Evolutionary conservation across 2,113 vertebrate species (phyloP), one percentile per base, ranked within the genome.

Genomic region (Nibea albiflora): DNA sequence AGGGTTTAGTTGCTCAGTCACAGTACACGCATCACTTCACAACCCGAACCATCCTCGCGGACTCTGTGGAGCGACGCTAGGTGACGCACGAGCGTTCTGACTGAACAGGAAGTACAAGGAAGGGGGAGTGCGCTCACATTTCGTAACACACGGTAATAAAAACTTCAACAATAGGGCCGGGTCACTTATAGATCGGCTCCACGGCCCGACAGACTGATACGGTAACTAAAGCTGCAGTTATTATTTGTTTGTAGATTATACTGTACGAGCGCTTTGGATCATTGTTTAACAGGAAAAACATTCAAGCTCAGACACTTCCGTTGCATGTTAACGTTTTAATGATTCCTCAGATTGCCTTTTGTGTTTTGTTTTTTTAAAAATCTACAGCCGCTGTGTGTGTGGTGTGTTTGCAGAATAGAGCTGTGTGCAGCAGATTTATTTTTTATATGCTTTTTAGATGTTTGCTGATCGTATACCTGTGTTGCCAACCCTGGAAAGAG

Each of bases 251-350:
- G 24, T 67, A 46, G 22, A 24, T 50, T 15, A 26, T 53, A 39
- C 62, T 39, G 61, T 79, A 46, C 9, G 14, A 60, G 75, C 56
- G 17, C 63, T 83, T 72, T 66, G 11, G 39, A 39, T 62, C 9
- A 28, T 65, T 3, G 65, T 80, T 76, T 39, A 73, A 71, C 58
- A 44, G 22, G 20, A 56, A 2, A 47, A 56, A 35, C 15, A 31
- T 65, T 67, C 22, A 76, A 74, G 22, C 57, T 82, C 62, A 80
- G 47, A 71, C 70, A 65, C 54, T 79, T 69, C 47, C 0, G 26
- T 78, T 90, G 91, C 85, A 88, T 90, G 85, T 76, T 78, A 61
- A 89, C 67, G 63, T 87, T 85, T 88, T 50, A 84, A 62, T 49
- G 17, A 76, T 57, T 78, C 78, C 72, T 85, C 76, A 64, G 67